Base-by-base conservation (phyloP, 1,140 invertebrate species). In the Tetranychus cinnabarinus region DNA sequence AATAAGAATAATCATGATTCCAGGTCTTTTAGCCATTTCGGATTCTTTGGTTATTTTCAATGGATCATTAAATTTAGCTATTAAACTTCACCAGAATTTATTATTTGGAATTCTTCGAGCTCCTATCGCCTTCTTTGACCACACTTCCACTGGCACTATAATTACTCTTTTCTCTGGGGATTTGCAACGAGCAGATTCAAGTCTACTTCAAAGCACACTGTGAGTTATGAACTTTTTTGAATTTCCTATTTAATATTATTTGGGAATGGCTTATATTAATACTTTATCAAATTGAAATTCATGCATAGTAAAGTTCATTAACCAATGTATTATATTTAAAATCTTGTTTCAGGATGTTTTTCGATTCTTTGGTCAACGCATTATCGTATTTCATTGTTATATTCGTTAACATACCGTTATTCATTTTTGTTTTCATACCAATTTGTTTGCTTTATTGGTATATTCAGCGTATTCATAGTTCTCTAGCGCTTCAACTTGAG, bases 341-440 rank as follows among this genome's bases (percentile, higher is more conserved):
- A 47, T n/a, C 7, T 23, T 23, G 23, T 23, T 23, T 23, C 23
- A 23, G 23, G 23, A 23, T 23, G 23, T 23, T 23, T 23, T 23
- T 23, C 23, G 23, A 23, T 23, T 23, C 23, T 23, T 23, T 23
- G 23, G 23, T 23, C 23, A 23, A 23, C 23, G 23, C 23, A 23
- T 23, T 23, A 23, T 5, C 68, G 89, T 63, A 82, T 83, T 45
- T 88, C 88, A 78, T 96, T 70, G 84, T 69, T 10, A 69, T 69
- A 34, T 64, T 59, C 2, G 23, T 67, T 10, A 58, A 67, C 63
- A 95, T 89, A 46, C 88, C 88, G 0, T 77, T 82, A 67, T 93
- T 96, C 74, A 69, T 89, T 63, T 72, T 77, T 7, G 80, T 89
- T 55, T 82, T 92, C 62, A 55, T 93, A 63, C 89, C 90, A 7